A percentile compares a stretch with the other conserved stretches of the same genome.
Conservation (phyloP, 1,140 invertebrate species). For the Nilaparvata lugens region DNA sequence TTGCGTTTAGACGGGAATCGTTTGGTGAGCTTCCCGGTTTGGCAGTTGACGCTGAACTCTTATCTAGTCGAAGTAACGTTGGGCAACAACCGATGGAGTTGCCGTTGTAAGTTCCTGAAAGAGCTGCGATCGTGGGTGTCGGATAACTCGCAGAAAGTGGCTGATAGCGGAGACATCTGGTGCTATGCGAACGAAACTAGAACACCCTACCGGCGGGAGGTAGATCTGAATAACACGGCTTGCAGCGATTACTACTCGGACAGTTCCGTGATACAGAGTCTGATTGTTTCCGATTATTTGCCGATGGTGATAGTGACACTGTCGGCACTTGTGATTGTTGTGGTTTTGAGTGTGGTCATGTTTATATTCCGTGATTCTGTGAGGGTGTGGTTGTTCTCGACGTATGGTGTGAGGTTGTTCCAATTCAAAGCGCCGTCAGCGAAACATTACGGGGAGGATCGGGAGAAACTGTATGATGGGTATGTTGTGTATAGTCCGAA, state of each 20-base stretch:
- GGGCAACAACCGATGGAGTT: conserved; percentile 78
- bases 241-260: conserved; percentile 76
- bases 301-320: conserved; percentile 68
- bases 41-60: conserved; percentile 66
- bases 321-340: conserved; percentile 59
- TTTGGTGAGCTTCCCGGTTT: conserved; percentile 69
- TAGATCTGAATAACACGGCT: conserved; percentile 71
- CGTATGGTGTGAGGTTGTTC: conserved; percentile 73
- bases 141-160: conserved; percentile 68
- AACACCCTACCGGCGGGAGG: conserved; percentile 55
- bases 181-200: conserved; percentile 69
- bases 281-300: conserved; percentile 73
- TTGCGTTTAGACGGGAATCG: conserved; percentile 77
- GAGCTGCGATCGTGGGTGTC: conserved; percentile 74
- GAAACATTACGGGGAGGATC: conserved; percentile 53
- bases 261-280: conserved; percentile 70
- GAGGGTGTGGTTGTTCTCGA: conserved; percentile 76
- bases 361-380: conserved; percentile 77
- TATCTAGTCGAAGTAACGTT: conserved; percentile 61
- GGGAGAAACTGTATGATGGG: conserved; percentile 82
- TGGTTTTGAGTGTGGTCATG: conserved; percentile 60
- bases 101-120: conserved; percentile 81
- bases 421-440: conserved; percentile 38
- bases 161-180: conserved; percentile 65
- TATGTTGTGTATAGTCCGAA: conserved; percentile 89